Conservation (phyloP, 2,113 vertebrate genomes). For the Dasyornis broadbenti region DNA sequence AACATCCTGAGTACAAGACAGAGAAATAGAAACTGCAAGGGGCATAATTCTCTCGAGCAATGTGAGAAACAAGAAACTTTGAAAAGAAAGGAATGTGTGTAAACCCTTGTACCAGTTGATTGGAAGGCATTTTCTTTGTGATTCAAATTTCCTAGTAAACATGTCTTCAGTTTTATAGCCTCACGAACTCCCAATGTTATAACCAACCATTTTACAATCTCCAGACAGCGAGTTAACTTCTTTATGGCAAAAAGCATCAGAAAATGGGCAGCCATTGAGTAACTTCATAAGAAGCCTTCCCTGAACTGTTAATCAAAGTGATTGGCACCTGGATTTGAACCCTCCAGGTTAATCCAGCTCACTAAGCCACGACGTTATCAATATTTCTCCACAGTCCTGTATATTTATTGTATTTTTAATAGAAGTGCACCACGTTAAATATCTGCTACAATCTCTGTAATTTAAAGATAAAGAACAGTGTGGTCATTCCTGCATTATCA, state of each 20-base stretch:
- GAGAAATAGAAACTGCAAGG: not conserved
- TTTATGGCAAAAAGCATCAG: not conserved
- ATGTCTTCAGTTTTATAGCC: not conserved
- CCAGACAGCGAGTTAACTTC: not conserved
- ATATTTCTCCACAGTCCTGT: not conserved
- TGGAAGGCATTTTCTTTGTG: not conserved
- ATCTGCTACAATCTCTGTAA: not conserved
- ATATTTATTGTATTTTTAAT: not conserved
- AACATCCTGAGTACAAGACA: not conserved
- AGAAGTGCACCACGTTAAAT: not conserved
- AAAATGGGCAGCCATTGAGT: not conserved
- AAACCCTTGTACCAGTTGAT: not conserved
- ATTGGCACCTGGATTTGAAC: not conserved
- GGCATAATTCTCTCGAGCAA: not conserved
- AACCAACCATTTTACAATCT: not conserved
- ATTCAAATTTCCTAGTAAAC: not conserved
- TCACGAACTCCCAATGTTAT: not conserved
- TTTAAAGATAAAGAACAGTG: not conserved
- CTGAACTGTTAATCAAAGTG: not conserved
- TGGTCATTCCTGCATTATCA: not conserved
- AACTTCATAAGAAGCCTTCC: not conserved
- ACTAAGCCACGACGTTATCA: not conserved
- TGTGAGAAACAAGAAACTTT: not conserved
- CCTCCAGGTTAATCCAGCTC: not conserved
- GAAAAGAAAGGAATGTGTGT: not conserved